These are phyloP conservation scores for Cladorhizidae sp. DNA, from an alignment of 37 sponge, comb jelly and placozoan genomes.

Conservation along the genomic window DNA sequence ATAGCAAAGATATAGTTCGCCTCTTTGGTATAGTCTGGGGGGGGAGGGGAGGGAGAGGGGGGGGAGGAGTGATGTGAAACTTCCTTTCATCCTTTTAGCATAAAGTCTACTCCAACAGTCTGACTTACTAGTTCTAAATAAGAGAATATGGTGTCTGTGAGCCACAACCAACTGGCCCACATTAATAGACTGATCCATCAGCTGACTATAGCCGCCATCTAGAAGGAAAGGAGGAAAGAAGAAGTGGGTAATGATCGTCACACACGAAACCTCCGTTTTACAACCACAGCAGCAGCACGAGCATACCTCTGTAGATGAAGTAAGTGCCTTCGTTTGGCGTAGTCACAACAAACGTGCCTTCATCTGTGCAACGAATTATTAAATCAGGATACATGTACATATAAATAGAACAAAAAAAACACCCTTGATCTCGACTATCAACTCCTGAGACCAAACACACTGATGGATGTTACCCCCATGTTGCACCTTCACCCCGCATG, in stretches of 20 bases:
- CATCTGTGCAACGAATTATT: too few relatives aligned
- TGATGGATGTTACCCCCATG: too few relatives aligned
- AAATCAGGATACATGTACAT: too few relatives aligned
- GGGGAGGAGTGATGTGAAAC: background rate
- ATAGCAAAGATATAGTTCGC: conserved; percentile 55
- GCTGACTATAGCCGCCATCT: conserved; percentile 58
- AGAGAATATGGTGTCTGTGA: conserved; percentile 55
- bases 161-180: conserved; percentile 74
- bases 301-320: conserved; percentile 54
- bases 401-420: too few relatives aligned
- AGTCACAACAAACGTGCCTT: conserved; percentile 52
- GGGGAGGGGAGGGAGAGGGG: background rate
- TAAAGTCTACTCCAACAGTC: background rate
- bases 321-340: conserved; percentile 64
- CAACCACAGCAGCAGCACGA: background rate
- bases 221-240: background rate
- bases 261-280: background rate
- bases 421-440: too few relatives aligned
- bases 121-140: conserved; percentile 68
- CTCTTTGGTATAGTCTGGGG: conserved; percentile 52
- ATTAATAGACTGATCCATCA: conserved; percentile 56
- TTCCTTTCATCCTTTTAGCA: background rate
- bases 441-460: too few relatives aligned
- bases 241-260: background rate
- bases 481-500: too few relatives aligned